Evolutionary conservation across 2,888 invertebrate species (phyloP).

Genomic region (Helicoverpa assulta): DNA sequence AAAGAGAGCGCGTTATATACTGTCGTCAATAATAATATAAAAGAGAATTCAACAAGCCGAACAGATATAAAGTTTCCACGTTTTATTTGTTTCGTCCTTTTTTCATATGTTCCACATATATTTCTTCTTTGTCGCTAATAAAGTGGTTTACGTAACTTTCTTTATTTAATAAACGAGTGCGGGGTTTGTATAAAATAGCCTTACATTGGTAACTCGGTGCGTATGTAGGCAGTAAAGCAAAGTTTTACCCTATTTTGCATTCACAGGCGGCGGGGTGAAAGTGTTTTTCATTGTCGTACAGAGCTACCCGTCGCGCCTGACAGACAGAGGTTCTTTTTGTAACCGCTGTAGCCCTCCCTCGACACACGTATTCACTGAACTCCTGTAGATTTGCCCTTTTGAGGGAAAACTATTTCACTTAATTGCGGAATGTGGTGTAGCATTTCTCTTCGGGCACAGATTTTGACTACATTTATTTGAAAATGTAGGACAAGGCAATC

Average conservation of each 20-base stretch:
- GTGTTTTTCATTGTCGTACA: constrained; percentile 85
- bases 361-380: constrained; percentile 67
- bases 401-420: constrained; percentile 54
- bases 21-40: constrained; percentile 41
- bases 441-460: constrained; percentile 29
- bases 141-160: constrained; percentile 65
- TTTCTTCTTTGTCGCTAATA: constrained; percentile 58
- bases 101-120: constrained; percentile 56
- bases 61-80: constrained; percentile 50
- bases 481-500: constrained; percentile 21
- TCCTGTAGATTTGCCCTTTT: constrained; percentile 67
- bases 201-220: constrained; percentile 72
- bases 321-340: constrained; percentile 78
- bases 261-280: constrained; percentile 78
- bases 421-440: constrained; percentile 51
- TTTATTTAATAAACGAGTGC: constrained; percentile 76
- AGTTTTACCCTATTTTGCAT: constrained; percentile 81
- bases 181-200: constrained; percentile 70
- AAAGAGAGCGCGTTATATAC: constrained; percentile 17
- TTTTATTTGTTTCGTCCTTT: constrained; percentile 56
- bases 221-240: constrained; percentile 65
- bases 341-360: constrained; percentile 65
- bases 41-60: constrained; percentile 47
- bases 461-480: constrained; percentile 24
- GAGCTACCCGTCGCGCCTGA: constrained; percentile 73